Evolutionary conservation across 1,140 invertebrate genomes (phyloP).

Genomic region (Sinella curviseta): DNA sequence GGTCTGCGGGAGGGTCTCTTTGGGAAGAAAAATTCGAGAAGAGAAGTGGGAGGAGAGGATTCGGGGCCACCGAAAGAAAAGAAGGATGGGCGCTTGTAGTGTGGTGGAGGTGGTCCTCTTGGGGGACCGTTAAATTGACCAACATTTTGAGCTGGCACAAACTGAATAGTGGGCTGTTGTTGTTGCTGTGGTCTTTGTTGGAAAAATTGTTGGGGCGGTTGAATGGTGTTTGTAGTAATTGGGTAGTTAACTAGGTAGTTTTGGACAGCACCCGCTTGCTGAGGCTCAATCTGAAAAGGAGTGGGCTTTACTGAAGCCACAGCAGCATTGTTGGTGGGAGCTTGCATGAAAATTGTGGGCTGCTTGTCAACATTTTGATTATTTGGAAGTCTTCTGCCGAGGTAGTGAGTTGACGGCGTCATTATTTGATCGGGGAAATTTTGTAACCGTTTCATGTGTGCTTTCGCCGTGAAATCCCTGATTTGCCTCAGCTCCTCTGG

Average conservation of each 20-base stretch:
- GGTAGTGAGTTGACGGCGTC: constrained; percentile 8
- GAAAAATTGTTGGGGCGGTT: background rate
- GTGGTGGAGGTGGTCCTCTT: background rate
- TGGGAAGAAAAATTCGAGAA: constrained; percentile 3
- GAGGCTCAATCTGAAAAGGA: background rate
- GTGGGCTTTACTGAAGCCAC: background rate
- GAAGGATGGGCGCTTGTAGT: background rate
- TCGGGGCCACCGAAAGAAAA: background rate
- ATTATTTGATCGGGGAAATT: background rate
- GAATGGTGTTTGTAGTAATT: background rate
- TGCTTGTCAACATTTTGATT: background rate
- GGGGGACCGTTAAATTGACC: background rate
- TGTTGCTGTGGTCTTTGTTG: background rate
- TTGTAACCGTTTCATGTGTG: constrained; percentile 16
- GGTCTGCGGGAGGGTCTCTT: background rate
- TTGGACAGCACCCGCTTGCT: background rate
- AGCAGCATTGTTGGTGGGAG: background rate
- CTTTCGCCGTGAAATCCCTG: constrained; percentile 4
- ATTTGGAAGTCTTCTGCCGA: background rate
- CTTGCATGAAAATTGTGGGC: constrained; percentile 1
- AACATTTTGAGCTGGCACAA: background rate
- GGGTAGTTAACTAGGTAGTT: background rate
- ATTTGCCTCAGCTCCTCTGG: background rate
- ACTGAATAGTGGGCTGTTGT: background rate
- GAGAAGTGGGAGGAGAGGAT: background rate